Evolutionary conservation across 2,797 vertebrate species (phyloP).

Genomic region (Tadarida brasiliensis): DNA sequence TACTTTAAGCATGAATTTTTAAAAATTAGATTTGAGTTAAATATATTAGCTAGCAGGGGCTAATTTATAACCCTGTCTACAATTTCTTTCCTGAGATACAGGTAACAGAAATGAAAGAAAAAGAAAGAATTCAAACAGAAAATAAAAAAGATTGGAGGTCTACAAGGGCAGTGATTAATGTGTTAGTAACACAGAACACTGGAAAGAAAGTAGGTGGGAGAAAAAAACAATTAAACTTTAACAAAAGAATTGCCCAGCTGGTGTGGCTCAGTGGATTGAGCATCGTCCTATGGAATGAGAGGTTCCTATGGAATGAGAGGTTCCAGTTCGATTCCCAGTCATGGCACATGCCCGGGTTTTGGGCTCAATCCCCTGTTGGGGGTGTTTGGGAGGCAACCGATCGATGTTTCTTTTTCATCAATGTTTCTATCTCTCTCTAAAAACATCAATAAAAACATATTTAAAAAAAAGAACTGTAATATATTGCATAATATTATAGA

Average conservation of each 20-base stretch:
- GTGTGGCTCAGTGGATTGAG: no score
- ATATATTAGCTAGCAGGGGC: background rate
- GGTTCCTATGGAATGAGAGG: no score
- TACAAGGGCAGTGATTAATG: background rate
- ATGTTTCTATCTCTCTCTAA: no score
- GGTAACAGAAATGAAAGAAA: conserved; percentile 6
- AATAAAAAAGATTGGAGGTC: background rate
- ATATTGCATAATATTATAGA: background rate
- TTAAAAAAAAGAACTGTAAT: background rate
- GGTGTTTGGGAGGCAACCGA: no score
- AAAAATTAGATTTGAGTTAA: background rate
- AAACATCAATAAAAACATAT: no score
- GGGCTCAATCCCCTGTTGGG: no score
- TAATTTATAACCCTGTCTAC: conserved; percentile 11
- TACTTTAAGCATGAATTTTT: background rate
- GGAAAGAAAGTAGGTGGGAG: background rate
- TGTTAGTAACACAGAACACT: background rate
- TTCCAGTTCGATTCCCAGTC: no score
- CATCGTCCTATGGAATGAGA: no score
- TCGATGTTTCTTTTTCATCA: no score
- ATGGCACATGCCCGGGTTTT: no score
- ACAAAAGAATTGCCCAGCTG: background rate
- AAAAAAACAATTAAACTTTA: background rate
- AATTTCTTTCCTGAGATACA: conserved; percentile 51
- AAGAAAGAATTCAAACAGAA: background rate